Evolutionary conservation across 2,797 vertebrate genomes (phyloP).

Genomic region (Thaleichthys pacificus): DNA sequence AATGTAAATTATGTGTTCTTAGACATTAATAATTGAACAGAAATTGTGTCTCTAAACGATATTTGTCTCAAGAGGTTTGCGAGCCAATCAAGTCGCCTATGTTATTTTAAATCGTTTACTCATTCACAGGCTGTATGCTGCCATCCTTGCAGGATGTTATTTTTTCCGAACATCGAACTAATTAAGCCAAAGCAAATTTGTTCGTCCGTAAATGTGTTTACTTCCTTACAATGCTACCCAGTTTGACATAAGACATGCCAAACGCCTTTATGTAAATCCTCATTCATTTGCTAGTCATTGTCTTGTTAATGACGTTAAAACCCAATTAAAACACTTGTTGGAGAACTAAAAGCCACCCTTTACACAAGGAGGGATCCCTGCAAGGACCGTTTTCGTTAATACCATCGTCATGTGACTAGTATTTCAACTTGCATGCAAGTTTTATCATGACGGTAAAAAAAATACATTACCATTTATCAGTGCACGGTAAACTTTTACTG

Average conservation of each 20-base stretch:
- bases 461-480: too few relatives aligned
- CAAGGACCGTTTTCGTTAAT: constrained; percentile 38
- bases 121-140: too few relatives aligned
- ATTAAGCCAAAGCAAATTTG: constrained; percentile 46
- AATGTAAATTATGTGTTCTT: background rate
- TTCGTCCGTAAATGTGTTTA: constrained; percentile 35
- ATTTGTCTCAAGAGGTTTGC: too few relatives aligned
- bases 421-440: background rate
- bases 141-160: background rate
- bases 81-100: too few relatives aligned
- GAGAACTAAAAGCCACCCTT: constrained; percentile 56
- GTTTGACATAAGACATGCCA: constrained; percentile 45
- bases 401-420: background rate
- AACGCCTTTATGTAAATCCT: constrained; percentile 55
- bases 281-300: constrained; percentile 61
- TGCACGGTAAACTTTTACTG: too few relatives aligned
- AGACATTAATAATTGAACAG: too few relatives aligned
- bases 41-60: too few relatives aligned
- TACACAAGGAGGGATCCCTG: constrained; percentile 34
- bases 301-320: constrained; percentile 54
- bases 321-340: constrained; percentile 33
- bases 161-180: constrained; percentile 38
- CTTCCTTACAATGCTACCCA: constrained; percentile 43
- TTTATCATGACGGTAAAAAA: background rate
- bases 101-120: too few relatives aligned